Evolutionary conservation across 92 coral and sea anemone genomes (phyloP).

Genomic region (Isaurus tuberculatus): DNA sequence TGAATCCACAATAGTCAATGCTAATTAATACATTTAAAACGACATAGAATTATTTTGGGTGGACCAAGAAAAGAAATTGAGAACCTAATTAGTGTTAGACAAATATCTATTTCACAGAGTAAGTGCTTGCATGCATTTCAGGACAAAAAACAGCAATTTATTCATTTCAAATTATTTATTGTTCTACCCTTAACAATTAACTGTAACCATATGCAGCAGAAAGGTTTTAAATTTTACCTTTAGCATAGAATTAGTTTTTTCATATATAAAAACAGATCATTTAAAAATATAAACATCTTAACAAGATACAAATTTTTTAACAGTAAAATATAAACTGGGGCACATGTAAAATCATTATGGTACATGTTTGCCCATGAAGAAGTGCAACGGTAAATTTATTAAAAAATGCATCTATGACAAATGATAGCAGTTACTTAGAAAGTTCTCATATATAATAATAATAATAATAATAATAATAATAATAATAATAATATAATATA

Average conservation of each 20-base stretch:
- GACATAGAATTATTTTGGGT: slow-evolving; percentile 38
- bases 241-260: slow-evolving; percentile 36
- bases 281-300: slow-evolving; percentile 37
- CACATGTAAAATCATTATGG: slow-evolving; percentile 28
- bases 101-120: slow-evolving; percentile 41
- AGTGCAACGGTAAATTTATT: slow-evolving; percentile 37
- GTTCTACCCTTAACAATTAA: slow-evolving; percentile 20
- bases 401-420: slow-evolving; percentile 35
- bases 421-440: slow-evolving; percentile 36
- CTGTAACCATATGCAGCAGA: slow-evolving; percentile 37
- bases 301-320: slow-evolving; percentile 8
- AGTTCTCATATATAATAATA: slow-evolving; percentile 49
- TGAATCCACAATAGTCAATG: slow-evolving; percentile 42
- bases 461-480: too few relatives aligned
- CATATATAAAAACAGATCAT: slow-evolving; percentile 24
- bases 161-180: slow-evolving; percentile 33
- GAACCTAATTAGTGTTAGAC: slow-evolving; percentile 26
- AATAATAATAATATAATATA: too few relatives aligned
- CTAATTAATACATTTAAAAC: slow-evolving; percentile 25
- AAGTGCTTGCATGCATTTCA: slow-evolving; percentile 22
- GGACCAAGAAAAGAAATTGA: slow-evolving; percentile 31
- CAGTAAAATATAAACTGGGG: slow-evolving; percentile 34
- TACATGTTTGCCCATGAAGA: slow-evolving; percentile 45
- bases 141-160: slow-evolving; percentile 35
- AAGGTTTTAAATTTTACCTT: slow-evolving; percentile 42